phyloP scores from a whole-genome alignment of 2,113 vertebrate genomes.

The Pungitius pungitius region DNA sequence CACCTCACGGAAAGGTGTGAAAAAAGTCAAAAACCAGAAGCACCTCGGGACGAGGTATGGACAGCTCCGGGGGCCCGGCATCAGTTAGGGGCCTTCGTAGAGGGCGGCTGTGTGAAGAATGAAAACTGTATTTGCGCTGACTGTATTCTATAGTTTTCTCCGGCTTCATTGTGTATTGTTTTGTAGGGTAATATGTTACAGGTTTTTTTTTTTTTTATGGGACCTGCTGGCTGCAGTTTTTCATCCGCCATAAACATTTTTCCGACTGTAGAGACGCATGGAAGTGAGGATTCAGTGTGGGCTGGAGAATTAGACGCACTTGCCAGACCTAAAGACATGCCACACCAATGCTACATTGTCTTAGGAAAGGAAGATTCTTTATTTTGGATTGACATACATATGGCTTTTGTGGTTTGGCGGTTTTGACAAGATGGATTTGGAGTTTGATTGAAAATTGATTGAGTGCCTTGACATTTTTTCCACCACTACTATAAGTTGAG shows the following conservation, averaged over 20 bases:
- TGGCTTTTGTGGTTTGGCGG: not conserved
- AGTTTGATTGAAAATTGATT: not conserved
- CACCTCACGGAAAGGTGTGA: constrained; percentile 22
- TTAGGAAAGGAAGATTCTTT: not conserved
- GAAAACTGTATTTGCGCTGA: constrained; percentile 27
- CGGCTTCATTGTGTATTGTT: constrained; percentile 55
- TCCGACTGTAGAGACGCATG: constrained; percentile 40
- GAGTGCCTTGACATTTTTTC: too few relatives aligned
- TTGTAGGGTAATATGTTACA: constrained; percentile 54
- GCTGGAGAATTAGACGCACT: constrained; percentile 11
- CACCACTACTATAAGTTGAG: too few relatives aligned
- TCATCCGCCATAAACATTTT: constrained; percentile 32
- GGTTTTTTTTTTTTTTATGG: constrained; percentile 52
- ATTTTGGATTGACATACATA: not conserved
- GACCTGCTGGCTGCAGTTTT: constrained; percentile 58
- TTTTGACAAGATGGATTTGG: not conserved
- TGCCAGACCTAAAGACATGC: constrained; percentile 23
- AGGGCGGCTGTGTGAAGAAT: constrained; percentile 60
- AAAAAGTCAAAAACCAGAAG: constrained; percentile 57
- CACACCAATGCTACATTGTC: not conserved
- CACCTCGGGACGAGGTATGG: constrained; percentile 50
- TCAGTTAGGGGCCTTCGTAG: constrained; percentile 21
- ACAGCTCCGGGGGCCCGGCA: constrained; percentile 15
- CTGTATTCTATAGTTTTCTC: constrained; percentile 63
- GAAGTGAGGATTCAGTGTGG: constrained; percentile 55